A percentile compares a stretch with the other conserved stretches of the same genome.
Evolutionary conservation across 1,140 invertebrate genomes (phyloP).

Genomic region (Drosophila takahashii): DNA sequence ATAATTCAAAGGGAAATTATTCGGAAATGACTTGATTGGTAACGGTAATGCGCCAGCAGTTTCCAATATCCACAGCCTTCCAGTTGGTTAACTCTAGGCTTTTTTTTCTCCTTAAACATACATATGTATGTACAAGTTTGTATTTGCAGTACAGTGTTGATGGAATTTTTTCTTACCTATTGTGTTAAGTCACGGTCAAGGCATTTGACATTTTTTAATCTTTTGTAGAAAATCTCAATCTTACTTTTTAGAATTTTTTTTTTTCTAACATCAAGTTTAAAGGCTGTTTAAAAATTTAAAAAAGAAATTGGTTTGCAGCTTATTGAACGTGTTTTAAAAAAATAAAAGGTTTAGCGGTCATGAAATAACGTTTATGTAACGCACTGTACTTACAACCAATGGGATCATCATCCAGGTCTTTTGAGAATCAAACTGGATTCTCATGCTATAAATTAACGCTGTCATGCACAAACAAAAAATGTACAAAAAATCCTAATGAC

Average conservation of each 20-base stretch:
- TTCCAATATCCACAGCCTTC: constrained; percentile 50
- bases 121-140: too few relatives aligned
- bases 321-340: too few relatives aligned
- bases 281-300: too few relatives aligned
- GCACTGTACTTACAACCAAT: constrained; percentile 18
- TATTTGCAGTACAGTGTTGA: too few relatives aligned
- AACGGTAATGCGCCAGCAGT: constrained; percentile 61
- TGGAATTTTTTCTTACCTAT: too few relatives aligned
- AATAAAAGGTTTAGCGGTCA: neutral
- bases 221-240: too few relatives aligned
- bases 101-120: neutral
- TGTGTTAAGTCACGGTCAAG: too few relatives aligned
- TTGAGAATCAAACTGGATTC: constrained; percentile 30
- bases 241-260: too few relatives aligned
- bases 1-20: constrained; percentile 73
- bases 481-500: constrained; percentile 24
- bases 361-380: neutral
- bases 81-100: constrained; percentile 18
- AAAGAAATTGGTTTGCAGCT: too few relatives aligned
- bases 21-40: constrained; percentile 70
- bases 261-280: too few relatives aligned
- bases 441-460: constrained; percentile 24
- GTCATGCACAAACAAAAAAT: constrained; percentile 17
- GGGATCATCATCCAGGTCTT: constrained; percentile 1
- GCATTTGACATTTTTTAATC: too few relatives aligned